Evolutionary conservation across 2,113 vertebrate species (phyloP).

Genomic region (Oxyruncus cristatus): DNA sequence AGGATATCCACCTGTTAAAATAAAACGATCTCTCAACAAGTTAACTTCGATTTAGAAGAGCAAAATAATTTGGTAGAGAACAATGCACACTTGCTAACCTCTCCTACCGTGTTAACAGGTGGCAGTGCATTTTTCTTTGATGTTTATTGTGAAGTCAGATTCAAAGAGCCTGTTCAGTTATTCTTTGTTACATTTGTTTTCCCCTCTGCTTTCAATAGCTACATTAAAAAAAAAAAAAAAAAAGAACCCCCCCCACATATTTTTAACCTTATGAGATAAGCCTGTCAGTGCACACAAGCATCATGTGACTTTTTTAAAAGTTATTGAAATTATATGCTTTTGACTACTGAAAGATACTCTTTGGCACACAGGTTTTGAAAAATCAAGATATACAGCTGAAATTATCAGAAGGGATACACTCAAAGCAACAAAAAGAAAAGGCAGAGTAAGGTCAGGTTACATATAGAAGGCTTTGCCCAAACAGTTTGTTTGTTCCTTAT

Average conservation of each 20-base stretch:
- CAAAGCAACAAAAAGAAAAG: background rate
- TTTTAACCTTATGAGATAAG: background rate
- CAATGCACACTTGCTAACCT: background rate
- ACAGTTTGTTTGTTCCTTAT: background rate
- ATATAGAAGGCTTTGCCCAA: background rate
- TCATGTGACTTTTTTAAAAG: background rate
- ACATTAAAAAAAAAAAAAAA: background rate
- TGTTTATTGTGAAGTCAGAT: background rate
- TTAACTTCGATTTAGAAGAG: background rate
- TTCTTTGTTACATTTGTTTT: constrained; percentile 4
- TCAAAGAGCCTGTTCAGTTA: background rate
- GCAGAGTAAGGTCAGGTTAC: background rate
- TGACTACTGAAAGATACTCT: background rate
- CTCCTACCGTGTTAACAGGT: background rate
- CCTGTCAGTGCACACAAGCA: background rate
- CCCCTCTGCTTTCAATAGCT: background rate
- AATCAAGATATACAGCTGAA: background rate
- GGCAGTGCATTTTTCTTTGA: background rate
- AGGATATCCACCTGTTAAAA: background rate
- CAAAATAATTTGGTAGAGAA: background rate
- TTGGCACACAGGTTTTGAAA: background rate
- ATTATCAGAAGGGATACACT: background rate
- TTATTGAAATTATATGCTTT: background rate
- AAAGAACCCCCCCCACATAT: background rate
- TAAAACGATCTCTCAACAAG: background rate